Conservation (phyloP, 2,113 vertebrate species). For the Montifringilla adamsi region DNA sequence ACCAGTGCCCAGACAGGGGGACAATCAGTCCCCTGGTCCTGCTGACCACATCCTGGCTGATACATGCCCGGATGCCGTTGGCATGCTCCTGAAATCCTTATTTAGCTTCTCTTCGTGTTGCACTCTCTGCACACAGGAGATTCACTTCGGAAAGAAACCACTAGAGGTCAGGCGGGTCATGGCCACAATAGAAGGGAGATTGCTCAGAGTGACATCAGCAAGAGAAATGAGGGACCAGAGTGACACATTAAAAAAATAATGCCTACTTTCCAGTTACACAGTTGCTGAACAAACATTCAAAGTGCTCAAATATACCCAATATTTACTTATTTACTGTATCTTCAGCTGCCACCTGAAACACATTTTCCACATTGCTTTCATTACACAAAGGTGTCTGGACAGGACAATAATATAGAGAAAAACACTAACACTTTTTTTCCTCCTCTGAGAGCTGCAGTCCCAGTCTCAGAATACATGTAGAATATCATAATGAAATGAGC, state of each 20-base stretch:
- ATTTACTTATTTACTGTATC: neutral
- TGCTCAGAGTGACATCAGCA: no score
- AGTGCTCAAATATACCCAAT: neutral
- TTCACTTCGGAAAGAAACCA: neutral
- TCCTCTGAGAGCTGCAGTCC: neutral
- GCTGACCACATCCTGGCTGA: no score
- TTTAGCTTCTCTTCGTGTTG: neutral
- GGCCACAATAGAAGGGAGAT: no score
- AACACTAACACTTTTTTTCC: neutral
- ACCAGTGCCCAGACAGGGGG: neutral
- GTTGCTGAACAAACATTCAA: neutral
- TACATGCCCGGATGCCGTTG: fast-evolving
- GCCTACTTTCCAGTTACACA: neutral
- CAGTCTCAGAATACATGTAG: neutral
- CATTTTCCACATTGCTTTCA: neutral
- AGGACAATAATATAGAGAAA: neutral
- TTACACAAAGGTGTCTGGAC: neutral
- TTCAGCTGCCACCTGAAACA: neutral
- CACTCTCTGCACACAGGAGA: fast-evolving
- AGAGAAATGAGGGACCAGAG: neutral
- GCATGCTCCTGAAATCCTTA: neutral
- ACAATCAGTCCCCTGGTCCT: neutral
- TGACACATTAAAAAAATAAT: neutral
- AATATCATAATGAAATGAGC: neutral
- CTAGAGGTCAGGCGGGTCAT: slow-evolving; percentile 54